phyloP scores from a whole-genome alignment of 2,888 invertebrate species.

The Cerastoderma edule region DNA sequence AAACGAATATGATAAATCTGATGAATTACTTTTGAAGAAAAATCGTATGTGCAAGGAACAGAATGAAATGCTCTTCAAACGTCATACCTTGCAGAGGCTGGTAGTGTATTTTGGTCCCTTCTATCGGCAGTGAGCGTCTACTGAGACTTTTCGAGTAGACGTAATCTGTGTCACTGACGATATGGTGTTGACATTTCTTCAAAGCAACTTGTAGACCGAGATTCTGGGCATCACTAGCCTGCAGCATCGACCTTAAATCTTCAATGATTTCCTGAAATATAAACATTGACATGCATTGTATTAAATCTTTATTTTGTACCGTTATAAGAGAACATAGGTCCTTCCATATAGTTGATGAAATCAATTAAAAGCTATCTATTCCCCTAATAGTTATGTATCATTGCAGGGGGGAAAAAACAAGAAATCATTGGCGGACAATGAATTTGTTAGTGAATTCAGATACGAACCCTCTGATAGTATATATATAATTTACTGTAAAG shows the following conservation, averaged over 20 bases:
- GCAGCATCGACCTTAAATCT: conserved; percentile 53
- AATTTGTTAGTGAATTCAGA: no score
- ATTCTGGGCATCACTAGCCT: conserved; percentile 60
- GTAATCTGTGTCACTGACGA: conserved; percentile 24
- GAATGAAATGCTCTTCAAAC: no score
- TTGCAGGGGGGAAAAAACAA: not conserved
- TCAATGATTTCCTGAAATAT: conserved; percentile 50
- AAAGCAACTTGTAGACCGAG: conserved; percentile 58
- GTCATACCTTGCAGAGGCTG: conserved; percentile 53
- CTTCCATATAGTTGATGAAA: no score
- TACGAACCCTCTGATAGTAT: no score
- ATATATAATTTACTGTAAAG: no score
- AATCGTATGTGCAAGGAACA: no score
- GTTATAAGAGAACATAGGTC: no score
- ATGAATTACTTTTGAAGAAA: no score
- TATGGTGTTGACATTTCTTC: conserved; percentile 49
- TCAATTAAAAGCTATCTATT: no score
- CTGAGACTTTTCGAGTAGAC: conserved; percentile 24
- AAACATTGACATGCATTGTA: not conserved
- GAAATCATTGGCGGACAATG: no score
- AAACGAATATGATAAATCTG: no score
- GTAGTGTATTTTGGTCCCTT: conserved; percentile 39
- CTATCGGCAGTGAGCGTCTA: conserved; percentile 54
- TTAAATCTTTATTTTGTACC: no score
- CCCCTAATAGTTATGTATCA: not conserved